Evolutionary conservation across 2,797 vertebrate genomes (phyloP).

Genomic region (Dendrocincla tyrannina): DNA sequence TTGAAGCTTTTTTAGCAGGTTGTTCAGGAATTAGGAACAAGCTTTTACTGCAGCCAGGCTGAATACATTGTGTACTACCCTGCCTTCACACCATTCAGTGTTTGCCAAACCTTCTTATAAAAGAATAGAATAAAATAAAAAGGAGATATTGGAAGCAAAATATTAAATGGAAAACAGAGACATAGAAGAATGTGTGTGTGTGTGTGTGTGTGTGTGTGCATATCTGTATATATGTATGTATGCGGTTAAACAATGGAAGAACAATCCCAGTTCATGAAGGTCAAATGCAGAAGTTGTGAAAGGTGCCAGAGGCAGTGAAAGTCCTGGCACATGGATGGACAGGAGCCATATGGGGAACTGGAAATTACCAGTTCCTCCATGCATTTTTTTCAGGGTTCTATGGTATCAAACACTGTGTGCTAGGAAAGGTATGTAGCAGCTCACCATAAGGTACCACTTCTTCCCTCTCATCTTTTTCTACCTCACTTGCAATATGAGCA

Average conservation of each 20-base stretch:
- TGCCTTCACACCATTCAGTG: neutral
- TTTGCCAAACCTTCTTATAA: neutral
- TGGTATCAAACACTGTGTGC: neutral
- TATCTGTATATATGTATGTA: neutral
- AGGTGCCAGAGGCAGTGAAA: neutral
- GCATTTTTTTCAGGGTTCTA: neutral
- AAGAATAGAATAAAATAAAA: neutral
- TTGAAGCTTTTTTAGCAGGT: neutral
- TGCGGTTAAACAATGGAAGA: neutral
- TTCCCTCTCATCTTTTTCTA: neutral
- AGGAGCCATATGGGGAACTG: neutral
- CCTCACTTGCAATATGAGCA: neutral
- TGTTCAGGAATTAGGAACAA: neutral
- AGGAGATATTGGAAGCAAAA: neutral
- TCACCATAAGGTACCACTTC: neutral
- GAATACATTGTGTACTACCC: neutral
- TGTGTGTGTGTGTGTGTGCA: fast-evolving
- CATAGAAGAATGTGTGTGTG: neutral
- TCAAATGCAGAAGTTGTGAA: neutral
- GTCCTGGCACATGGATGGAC: neutral
- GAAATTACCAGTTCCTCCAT: neutral
- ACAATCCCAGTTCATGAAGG: neutral
- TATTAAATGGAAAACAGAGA: neutral
- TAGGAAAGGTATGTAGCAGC: neutral
- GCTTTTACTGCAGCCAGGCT: neutral